Conservation (phyloP, 2,797 vertebrate genomes). For the Gymnodraco acuticeps region DNA sequence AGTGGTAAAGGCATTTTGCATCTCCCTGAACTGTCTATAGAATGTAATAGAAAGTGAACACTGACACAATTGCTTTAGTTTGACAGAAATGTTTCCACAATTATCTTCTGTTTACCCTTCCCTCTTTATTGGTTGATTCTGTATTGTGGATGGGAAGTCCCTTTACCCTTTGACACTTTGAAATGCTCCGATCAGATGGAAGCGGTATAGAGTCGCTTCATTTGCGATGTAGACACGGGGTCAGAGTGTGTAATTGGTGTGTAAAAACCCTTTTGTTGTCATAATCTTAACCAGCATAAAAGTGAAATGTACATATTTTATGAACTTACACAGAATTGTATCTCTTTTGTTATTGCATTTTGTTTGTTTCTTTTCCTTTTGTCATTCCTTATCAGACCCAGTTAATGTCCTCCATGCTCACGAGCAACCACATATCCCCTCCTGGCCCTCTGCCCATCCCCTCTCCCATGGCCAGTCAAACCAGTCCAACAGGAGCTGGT, state of each 20-base stretch:
- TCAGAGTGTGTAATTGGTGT: not conserved
- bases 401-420: slow-evolving; percentile 76
- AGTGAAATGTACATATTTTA: not conserved
- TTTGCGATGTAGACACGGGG: too few species aligned
- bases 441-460: slow-evolving; percentile 77
- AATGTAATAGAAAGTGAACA: not conserved
- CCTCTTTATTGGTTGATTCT: too few species aligned
- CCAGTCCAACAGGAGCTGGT: slow-evolving; percentile 62
- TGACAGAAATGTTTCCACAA: not conserved
- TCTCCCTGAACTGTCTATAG: not conserved
- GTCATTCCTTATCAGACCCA: slow-evolving; percentile 79
- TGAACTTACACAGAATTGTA: not conserved
- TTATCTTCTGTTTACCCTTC: not conserved
- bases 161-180: too few species aligned
- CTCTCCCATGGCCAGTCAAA: slow-evolving; percentile 75
- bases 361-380: slow-evolving; percentile 56
- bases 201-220: too few species aligned
- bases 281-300: not conserved
- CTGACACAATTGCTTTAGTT: not conserved
- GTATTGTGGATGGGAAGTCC: too few species aligned
- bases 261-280: not conserved
- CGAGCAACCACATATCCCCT: slow-evolving; percentile 82
- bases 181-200: too few species aligned
- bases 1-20: not conserved
- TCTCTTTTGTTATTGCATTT: slow-evolving; percentile 11